These are phyloP conservation scores for Orussus abietinus DNA, from an alignment of 1,140 invertebrate genomes.

Conservation along the genomic window DNA sequence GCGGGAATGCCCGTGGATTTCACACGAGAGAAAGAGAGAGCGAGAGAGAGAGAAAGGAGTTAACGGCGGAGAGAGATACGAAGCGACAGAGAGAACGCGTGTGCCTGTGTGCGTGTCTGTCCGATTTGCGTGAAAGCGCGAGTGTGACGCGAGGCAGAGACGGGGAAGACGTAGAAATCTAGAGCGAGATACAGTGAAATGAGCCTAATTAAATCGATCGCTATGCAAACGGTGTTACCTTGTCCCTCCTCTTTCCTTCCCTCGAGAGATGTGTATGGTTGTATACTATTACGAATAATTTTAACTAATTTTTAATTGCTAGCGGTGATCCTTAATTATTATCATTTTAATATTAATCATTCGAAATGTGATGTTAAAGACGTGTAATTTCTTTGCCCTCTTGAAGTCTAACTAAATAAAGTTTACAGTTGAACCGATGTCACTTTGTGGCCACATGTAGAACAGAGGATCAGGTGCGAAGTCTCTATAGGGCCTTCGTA, in stretches of 20 bases:
- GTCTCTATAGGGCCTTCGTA: slow-evolving; percentile 19
- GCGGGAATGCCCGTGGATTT: slow-evolving; percentile 2
- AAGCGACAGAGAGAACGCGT: slow-evolving; percentile 6
- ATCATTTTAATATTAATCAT: slow-evolving; percentile 53
- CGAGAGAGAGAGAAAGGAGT: slow-evolving; percentile 15
- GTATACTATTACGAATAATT: slow-evolving; percentile 55
- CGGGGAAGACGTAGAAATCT: slow-evolving; percentile 1
- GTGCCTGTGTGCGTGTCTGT: too few species aligned
- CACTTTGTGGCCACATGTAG: slow-evolving; percentile 36
- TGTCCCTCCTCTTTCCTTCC: slow-evolving; percentile 24
- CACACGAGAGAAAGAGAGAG: slow-evolving; percentile 8
- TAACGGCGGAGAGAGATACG: slow-evolving; percentile 18
- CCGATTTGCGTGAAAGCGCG: too few species aligned
- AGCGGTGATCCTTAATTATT: slow-evolving; percentile 47
- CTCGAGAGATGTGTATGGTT: slow-evolving; percentile 43
- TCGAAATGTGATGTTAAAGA: slow-evolving; percentile 50
- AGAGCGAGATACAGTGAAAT: slow-evolving; percentile 9
- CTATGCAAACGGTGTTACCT: slow-evolving; percentile 36
- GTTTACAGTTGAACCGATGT: slow-evolving; percentile 44
- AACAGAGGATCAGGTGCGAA: slow-evolving; percentile 27
- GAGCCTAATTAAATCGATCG: slow-evolving; percentile 27
- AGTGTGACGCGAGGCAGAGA: not conserved
- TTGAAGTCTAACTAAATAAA: slow-evolving; percentile 46
- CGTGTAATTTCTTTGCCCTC: slow-evolving; percentile 44
- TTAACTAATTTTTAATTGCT: slow-evolving; percentile 51